These are phyloP conservation scores for Drosophila conformis DNA, from an alignment of 2,888 invertebrate genomes.

Conservation along the genomic window DNA sequence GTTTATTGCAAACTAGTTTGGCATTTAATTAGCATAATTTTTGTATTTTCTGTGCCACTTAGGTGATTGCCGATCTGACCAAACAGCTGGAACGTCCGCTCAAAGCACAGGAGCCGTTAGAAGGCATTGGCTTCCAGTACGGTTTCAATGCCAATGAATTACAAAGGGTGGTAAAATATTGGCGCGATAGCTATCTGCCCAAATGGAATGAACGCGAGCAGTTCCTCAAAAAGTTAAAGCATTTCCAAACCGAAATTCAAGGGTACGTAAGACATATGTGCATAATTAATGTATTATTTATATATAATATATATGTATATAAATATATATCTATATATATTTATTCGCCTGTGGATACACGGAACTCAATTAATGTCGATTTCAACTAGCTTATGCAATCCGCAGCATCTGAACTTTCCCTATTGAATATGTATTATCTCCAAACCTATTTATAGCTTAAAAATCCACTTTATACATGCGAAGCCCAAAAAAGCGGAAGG, in stretches of 20 bases:
- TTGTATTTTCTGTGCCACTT: not conserved
- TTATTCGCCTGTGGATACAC: not conserved
- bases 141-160: slow-evolving; percentile 92
- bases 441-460: slow-evolving; percentile 63
- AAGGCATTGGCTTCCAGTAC: slow-evolving; percentile 90
- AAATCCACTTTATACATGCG: slow-evolving; percentile 91
- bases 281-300: slow-evolving; percentile 38
- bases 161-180: slow-evolving; percentile 89
- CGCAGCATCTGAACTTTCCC: not conserved
- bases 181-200: slow-evolving; percentile 90
- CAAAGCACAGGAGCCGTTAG: slow-evolving; percentile 87
- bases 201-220: slow-evolving; percentile 89
- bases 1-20: slow-evolving; percentile 31
- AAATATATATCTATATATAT: not conserved
- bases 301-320: not conserved
- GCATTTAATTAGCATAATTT: slow-evolving; percentile 4
- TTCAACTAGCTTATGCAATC: not conserved
- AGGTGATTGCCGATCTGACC: slow-evolving; percentile 88
- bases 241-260: slow-evolving; percentile 91
- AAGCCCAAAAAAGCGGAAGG: slow-evolving; percentile 85
- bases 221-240: slow-evolving; percentile 90
- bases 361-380: not conserved
- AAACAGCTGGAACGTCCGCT: slow-evolving; percentile 87
- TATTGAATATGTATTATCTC: not conserved
- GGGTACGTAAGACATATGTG: slow-evolving; percentile 79